A percentile compares a stretch with the other conserved stretches of the same genome.
Evolutionary conservation across 2,113 vertebrate species (phyloP).

Genomic region (Pseudorasbora parva): DNA sequence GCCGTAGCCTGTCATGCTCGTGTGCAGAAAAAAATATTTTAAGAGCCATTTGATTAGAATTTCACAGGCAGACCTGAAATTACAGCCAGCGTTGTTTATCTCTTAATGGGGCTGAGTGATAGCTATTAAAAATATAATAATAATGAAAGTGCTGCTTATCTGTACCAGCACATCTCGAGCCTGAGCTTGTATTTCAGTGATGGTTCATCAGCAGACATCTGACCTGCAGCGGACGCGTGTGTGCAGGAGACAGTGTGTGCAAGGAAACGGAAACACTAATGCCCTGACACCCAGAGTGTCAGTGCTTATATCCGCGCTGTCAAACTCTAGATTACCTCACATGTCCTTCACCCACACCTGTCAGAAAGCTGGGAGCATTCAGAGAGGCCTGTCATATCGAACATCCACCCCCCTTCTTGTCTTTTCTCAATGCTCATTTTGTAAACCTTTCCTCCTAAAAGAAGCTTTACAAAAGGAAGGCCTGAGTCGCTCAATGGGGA

Average conservation of each 20-base stretch:
- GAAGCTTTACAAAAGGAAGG: slow-evolving; percentile 27
- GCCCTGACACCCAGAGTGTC: slow-evolving; percentile 5
- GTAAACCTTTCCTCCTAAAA: slow-evolving; percentile 40
- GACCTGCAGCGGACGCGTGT: background rate
- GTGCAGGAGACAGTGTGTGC: background rate
- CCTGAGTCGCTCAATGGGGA: slow-evolving; percentile 40
- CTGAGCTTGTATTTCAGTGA: slow-evolving; percentile 33
- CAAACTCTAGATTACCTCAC: slow-evolving; percentile 43
- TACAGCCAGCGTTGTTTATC: slow-evolving; percentile 39
- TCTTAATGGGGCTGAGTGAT: slow-evolving; percentile 44
- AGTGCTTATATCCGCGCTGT: slow-evolving; percentile 28
- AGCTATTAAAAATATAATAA: slow-evolving; percentile 31
- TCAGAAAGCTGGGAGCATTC: slow-evolving; percentile 31
- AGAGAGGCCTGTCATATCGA: slow-evolving; percentile 30
- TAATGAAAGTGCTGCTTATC: slow-evolving; percentile 28
- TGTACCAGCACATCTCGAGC: slow-evolving; percentile 34
- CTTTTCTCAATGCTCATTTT: slow-evolving; percentile 43
- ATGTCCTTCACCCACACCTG: slow-evolving; percentile 38
- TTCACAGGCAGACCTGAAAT: slow-evolving; percentile 46
- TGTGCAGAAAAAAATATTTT: slow-evolving; percentile 35
- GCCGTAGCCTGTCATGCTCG: slow-evolving; percentile 1
- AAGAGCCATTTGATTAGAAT: slow-evolving; percentile 45
- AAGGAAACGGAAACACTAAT: slow-evolving; percentile 2
- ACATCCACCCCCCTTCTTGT: slow-evolving; percentile 17
- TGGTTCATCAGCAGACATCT: slow-evolving; percentile 37